Evolutionary conservation across 2,797 vertebrate genomes (phyloP), one percentile per base, ranked within the genome.

Genomic region (Anabas testudineus): DNA sequence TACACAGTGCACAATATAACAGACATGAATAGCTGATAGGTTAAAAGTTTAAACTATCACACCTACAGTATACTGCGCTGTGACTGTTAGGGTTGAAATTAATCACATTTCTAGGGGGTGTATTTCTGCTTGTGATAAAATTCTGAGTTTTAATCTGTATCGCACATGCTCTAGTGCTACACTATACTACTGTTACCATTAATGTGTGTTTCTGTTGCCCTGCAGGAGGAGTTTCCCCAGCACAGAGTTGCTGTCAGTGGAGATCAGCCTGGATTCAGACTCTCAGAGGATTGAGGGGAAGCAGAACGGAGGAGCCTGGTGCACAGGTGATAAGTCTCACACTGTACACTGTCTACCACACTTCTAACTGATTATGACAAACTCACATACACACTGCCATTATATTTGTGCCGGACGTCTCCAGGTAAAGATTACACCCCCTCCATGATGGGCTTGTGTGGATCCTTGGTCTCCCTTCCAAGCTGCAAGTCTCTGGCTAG

Each of bases 401-500:
- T 62, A 7, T 55, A 24, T 75, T 13, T 42, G 12, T 63, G 15
- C 64, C 19, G 12, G 84, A 76, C 68, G 18, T 16, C 22, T 47
- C 1, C 92, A 99, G 97, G 93, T 85, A 98, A 98, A 93, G 95
- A 97, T 91, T 97, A 96, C 84, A 97, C 96, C 22, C 96, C 96
- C 62, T 98, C 97, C 87, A 96, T 99, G 95, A 93, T 97, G 93
- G 97, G 97, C 71, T 94, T 99, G 75, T 98, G 97, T 81, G 97
- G 97, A 65, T 99, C 97, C 53, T 89, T 99, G 95, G 95, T 95
- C 37, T 99, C 97, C 65, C 90, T 99, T 79, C 96, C 96, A 34
- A 98, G 97, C 94, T 97, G 96, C 94, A 99, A 97, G 88, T 99
- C 97, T 83, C 92, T 98, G 90, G 93, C 95, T 60, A 98, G 97